Evolutionary conservation across 2,113 vertebrate genomes (phyloP).

Genomic region (Furnarius figulus): DNA sequence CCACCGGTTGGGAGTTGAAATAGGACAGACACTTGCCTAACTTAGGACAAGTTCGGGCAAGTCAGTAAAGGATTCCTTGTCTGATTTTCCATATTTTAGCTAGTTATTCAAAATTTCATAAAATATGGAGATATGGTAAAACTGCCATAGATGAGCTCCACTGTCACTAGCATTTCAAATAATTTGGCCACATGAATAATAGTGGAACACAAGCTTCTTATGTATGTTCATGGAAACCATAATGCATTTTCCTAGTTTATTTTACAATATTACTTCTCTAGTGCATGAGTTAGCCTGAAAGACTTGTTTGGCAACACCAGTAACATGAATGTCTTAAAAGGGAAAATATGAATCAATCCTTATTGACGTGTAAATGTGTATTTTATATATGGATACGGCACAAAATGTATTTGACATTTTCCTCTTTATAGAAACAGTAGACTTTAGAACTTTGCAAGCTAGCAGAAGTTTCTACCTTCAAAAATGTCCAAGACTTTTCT

Average conservation of each 20-base stretch:
- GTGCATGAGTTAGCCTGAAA: background rate
- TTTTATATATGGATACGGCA: background rate
- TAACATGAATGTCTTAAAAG: background rate
- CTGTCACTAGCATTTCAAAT: background rate
- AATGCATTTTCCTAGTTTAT: background rate
- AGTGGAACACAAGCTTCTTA: background rate
- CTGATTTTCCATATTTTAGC: background rate
- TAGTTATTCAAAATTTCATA: background rate
- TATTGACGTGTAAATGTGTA: background rate
- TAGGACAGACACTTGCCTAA: background rate
- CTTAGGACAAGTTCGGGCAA: background rate
- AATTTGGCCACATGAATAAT: background rate
- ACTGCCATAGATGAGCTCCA: background rate
- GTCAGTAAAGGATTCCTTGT: background rate
- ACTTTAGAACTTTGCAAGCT: background rate
- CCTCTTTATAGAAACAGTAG: background rate
- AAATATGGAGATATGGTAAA: background rate
- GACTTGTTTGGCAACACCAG: background rate
- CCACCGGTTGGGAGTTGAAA: background rate
- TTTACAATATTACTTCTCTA: background rate
- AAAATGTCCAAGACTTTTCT: background rate
- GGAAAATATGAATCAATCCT: background rate
- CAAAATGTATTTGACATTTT: conserved; percentile 16
- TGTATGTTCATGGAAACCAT: background rate
- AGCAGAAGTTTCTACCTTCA: background rate